Evolutionary conservation across 2,888 invertebrate species (phyloP), one percentile per base, ranked within the genome.

Genomic region (Spodoptera exigua): DNA sequence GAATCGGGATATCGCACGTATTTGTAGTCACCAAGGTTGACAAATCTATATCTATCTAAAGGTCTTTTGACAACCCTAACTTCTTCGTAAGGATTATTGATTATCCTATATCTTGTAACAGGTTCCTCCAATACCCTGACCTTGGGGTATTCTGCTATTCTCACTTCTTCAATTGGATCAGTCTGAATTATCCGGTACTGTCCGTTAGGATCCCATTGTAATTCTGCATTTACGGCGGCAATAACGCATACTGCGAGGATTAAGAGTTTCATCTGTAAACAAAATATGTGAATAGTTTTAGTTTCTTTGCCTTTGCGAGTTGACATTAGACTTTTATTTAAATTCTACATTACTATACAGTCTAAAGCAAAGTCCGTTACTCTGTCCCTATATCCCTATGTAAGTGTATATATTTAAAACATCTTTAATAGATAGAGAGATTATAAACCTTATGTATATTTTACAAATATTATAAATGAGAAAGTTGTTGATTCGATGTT

Each of bases 261-360:
- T 12, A 77, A 16, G 36, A 78, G 35, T 67, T 78, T 83, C 84
- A 84, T 84, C 84, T 84, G 75, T 13, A 73, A 78, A 17, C 47
- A 52, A 67, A 70, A 34, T 21, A n/a, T n/a, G n/a, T n/a, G n/a
- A n/a, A n/a, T n/a, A n/a, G n/a, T n/a, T n/a, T n/a, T n/a, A n/a
- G n/a, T n/a, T n/a, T n/a, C n/a, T n/a, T n/a, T n/a, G n/a, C n/a
- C n/a, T n/a, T n/a, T n/a, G n/a, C n/a, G n/a, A n/a, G n/a, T n/a
- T n/a, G n/a, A n/a, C n/a, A n/a, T n/a, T n/a, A n/a, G n/a, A n/a
- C n/a, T n/a, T n/a, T n/a, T n/a, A n/a, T n/a, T n/a, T n/a, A n/a
- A n/a, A n/a, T n/a, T n/a, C n/a, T n/a, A n/a, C n/a, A n/a, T n/a
- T n/a, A n/a, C n/a, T n/a, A n/a, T n/a, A n/a, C n/a, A n/a, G n/a